A percentile compares a stretch with the other conserved stretches of the same genome.
Evolutionary conservation across 2,888 invertebrate species (phyloP).

Genomic region (Tridacna crocea): DNA sequence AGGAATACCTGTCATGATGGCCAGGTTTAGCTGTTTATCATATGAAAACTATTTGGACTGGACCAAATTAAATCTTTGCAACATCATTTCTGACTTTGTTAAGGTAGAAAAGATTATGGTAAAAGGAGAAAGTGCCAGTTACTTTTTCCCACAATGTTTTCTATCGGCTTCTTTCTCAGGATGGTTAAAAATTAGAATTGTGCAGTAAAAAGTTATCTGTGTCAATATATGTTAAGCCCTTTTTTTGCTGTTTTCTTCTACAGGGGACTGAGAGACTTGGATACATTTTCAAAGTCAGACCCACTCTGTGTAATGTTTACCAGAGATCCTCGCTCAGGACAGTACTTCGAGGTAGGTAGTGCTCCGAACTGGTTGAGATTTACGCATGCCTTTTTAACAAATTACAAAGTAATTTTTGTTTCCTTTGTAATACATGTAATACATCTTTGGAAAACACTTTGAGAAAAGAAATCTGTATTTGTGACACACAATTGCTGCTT

Average conservation of each 20-base stretch:
- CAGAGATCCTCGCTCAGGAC: slow-evolving; percentile 71
- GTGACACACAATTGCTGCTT: no score
- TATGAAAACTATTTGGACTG: background rate
- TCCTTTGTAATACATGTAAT: background rate
- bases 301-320: slow-evolving; percentile 85
- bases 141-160: background rate
- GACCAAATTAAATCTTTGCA: no score
- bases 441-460: no score
- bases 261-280: slow-evolving; percentile 85
- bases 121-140: no score
- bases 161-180: background rate
- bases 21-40: background rate
- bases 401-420: background rate
- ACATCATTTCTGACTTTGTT: no score
- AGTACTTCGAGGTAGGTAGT: slow-evolving; percentile 74
- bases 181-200: no score
- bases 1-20: no score
- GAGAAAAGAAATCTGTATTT: no score
- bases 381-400: background rate
- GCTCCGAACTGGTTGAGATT: background rate
- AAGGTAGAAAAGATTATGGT: no score
- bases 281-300: slow-evolving; percentile 87
- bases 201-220: no score
- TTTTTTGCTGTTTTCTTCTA: background rate
- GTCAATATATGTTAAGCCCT: no score